Conservation (phyloP, 2,888 invertebrate species). For the Andrena camellia region DNA sequence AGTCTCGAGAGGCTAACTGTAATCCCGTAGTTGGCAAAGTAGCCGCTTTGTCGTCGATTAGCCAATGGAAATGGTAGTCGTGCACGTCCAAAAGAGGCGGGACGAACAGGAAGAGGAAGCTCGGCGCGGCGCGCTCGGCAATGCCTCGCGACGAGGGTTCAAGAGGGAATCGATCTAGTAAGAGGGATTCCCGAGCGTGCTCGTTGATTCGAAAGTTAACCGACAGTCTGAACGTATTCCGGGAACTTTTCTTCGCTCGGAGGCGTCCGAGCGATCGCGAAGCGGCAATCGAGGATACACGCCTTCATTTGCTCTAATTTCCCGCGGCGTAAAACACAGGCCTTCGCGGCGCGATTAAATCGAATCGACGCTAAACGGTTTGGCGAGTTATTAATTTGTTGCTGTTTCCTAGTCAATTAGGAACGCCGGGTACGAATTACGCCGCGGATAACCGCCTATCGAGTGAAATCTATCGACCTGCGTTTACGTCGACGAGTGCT, state of each 20-base stretch:
- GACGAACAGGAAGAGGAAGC: conserved; percentile 59
- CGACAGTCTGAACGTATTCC: conserved; percentile 22
- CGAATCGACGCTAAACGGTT: conserved; percentile 31
- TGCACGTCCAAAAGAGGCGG: conserved; percentile 56
- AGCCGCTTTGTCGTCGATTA: conserved; percentile 69
- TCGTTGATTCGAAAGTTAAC: conserved; percentile 32
- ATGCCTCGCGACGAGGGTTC: conserved; percentile 14
- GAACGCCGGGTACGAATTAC: conserved; percentile 43
- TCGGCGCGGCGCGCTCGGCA: background rate
- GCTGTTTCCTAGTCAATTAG: conserved; percentile 52
- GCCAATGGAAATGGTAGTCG: conserved; percentile 40
- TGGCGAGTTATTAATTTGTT: conserved; percentile 49
- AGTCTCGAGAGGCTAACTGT: conserved; percentile 59
- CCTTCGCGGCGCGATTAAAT: conserved; percentile 47
- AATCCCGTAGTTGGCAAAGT: conserved; percentile 66
- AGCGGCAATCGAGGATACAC: conserved; percentile 26
- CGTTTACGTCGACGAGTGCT: conserved; percentile 33
- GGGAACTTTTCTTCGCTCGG: conserved; percentile 37
- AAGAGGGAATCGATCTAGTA: conserved; percentile 22
- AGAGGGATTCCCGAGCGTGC: conserved; percentile 10
- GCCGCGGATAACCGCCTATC: conserved; percentile 36
- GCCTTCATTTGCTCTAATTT: conserved; percentile 45
- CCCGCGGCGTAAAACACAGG: conserved; percentile 19
- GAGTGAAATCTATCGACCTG: conserved; percentile 52
- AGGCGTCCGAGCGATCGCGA: conserved; percentile 36